Percentiles rank a stretch among this genome's conserved stretches.
Conservation (phyloP, 1,140 invertebrate genomes). For the Drosophila mayri region DNA sequence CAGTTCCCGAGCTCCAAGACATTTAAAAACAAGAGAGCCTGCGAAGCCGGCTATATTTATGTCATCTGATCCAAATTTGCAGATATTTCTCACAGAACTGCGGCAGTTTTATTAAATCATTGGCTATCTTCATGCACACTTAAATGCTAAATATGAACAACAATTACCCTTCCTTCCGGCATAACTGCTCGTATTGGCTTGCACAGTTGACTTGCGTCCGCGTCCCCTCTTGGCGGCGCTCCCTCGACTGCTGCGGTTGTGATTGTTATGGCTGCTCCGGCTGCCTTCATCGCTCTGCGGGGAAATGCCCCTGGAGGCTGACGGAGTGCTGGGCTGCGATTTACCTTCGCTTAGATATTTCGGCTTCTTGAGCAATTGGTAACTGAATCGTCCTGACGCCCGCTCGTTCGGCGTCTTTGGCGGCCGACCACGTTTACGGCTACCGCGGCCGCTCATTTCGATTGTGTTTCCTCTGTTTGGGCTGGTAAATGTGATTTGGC, state of each 20-base stretch:
- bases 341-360: slow-evolving; percentile 92
- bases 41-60: background rate
- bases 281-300: slow-evolving; percentile 89
- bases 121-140: slow-evolving; percentile 1
- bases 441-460: slow-evolving; percentile 88
- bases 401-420: slow-evolving; percentile 94
- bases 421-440: slow-evolving; percentile 92
- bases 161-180: slow-evolving; percentile 86
- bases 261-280: slow-evolving; percentile 86
- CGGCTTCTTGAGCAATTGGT: slow-evolving; percentile 95
- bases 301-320: slow-evolving; percentile 89
- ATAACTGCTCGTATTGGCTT: slow-evolving; percentile 82
- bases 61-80: background rate
- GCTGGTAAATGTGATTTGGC: background rate
- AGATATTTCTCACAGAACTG: background rate
- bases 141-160: slow-evolving; percentile 38
- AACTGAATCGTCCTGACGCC: slow-evolving; percentile 93
- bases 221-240: slow-evolving; percentile 85
- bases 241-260: slow-evolving; percentile 79
- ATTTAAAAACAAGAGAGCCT: background rate
- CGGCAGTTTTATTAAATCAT: background rate
- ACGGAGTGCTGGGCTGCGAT: slow-evolving; percentile 90
- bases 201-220: slow-evolving; percentile 84
- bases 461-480: slow-evolving; percentile 6
- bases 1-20: background rate